Conservation (phyloP, 2,797 vertebrate species). For the Phylloscopus collybita region DNA sequence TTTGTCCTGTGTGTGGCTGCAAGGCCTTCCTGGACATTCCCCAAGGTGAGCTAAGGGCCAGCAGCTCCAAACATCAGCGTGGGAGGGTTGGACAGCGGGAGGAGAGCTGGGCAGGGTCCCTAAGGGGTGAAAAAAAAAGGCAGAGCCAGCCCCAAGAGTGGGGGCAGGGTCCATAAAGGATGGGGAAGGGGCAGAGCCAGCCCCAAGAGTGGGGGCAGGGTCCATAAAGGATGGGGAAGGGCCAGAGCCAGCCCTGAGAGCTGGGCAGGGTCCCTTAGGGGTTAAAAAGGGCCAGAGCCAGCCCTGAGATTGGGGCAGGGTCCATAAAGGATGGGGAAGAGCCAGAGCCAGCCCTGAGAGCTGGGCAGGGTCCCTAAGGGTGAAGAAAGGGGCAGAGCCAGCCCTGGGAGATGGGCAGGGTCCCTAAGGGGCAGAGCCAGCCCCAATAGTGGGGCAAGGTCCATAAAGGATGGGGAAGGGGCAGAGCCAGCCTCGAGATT, state of each 20-base stretch:
- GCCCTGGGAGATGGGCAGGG: neutral
- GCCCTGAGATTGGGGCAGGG: too few species aligned
- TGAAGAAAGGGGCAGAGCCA: neutral
- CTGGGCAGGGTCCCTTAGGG: too few species aligned
- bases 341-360: neutral
- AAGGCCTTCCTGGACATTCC: slow-evolving; percentile 20
- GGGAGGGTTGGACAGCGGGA: neutral
- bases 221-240: too few species aligned
- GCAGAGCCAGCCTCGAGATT: neutral
- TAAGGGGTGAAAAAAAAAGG: neutral
- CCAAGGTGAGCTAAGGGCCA: slow-evolving; percentile 7
- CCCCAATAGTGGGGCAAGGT: too few species aligned
- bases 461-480: too few species aligned
- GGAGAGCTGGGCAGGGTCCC: neutral
- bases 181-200: neutral
- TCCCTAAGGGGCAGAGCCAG: too few species aligned
- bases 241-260: too few species aligned
- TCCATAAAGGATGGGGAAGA: too few species aligned
- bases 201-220: neutral
- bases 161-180: neutral
- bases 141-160: neutral
- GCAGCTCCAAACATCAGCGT: neutral
- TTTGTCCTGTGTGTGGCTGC: slow-evolving; percentile 27
- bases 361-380: neutral
- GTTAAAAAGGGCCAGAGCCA: too few species aligned